Percentiles rank a stretch among this genome's conserved stretches.
phyloP scores from a whole-genome alignment of 2,113 vertebrate genomes.

The Misgurnus mizolepis region DNA sequence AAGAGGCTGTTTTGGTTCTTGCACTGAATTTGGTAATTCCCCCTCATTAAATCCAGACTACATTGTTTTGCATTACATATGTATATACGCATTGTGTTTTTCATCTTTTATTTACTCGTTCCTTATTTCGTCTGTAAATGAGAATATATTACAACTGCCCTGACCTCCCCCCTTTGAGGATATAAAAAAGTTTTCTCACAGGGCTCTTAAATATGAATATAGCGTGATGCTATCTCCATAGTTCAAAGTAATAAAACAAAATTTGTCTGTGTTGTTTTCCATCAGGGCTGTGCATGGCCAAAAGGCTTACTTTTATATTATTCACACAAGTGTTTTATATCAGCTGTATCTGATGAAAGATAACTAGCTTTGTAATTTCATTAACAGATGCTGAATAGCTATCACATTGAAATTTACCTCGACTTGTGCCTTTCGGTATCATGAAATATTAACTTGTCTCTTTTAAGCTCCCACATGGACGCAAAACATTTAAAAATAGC shows the following conservation, averaged over 20 bases:
- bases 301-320: constrained; percentile 28
- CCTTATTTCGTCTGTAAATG: background rate
- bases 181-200: constrained; percentile 36
- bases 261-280: constrained; percentile 41
- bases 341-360: constrained; percentile 16
- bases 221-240: constrained; percentile 43
- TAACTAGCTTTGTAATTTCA: constrained; percentile 23
- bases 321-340: constrained; percentile 14
- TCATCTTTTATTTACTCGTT: constrained; percentile 24
- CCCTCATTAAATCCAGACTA: background rate
- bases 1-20: constrained; percentile 46
- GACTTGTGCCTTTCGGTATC: background rate
- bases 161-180: background rate
- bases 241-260: constrained; percentile 39
- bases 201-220: constrained; percentile 35
- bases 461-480: no score
- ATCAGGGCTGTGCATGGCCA: background rate
- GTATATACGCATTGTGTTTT: background rate
- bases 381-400: constrained; percentile 37
- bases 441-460: background rate
- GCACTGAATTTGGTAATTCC: background rate
- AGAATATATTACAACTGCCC: constrained; percentile 24
- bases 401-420: background rate
- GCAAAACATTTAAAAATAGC: no score
- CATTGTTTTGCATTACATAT: constrained; percentile 20